A percentile compares a stretch with the other conserved stretches of the same genome.
Conservation (phyloP, 1,140 invertebrate species). For the Manduca sexta region DNA sequence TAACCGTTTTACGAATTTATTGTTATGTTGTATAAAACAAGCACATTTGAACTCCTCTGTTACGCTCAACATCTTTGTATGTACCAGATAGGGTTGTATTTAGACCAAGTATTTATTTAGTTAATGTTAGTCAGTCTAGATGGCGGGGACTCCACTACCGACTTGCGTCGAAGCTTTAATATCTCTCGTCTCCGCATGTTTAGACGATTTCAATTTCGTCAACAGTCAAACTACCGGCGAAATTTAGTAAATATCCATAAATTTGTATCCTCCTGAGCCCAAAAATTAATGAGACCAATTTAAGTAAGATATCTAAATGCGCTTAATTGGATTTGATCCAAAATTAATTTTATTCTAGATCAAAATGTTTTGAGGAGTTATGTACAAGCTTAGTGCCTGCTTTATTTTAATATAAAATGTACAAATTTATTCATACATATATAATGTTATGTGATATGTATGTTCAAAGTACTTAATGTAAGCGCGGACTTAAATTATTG, state of each 20-base stretch:
- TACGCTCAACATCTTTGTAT: constrained; percentile 27
- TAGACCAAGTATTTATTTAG: constrained; percentile 57
- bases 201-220: constrained; percentile 1
- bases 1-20: too few relatives aligned
- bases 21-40: too few relatives aligned
- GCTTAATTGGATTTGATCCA: not conserved
- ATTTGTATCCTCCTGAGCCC: too few relatives aligned
- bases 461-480: constrained; percentile 4
- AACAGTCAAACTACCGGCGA: constrained; percentile 2
- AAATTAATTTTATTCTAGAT: not conserved
- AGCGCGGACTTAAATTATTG: constrained; percentile 1
- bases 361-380: not conserved
- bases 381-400: constrained; percentile 1
- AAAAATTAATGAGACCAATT: too few relatives aligned
- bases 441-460: not conserved
- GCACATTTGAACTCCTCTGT: constrained; percentile 4
- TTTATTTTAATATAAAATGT: constrained; percentile 3
- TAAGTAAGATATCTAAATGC: too few relatives aligned
- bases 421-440: not conserved
- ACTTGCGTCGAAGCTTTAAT: not conserved
- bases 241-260: not conserved
- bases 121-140: constrained; percentile 30
- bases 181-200: not conserved
- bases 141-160: constrained; percentile 5
- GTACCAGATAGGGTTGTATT: constrained; percentile 46